A percentile compares a stretch with the other conserved stretches of the same genome.
phyloP scores from a whole-genome alignment of 2,888 invertebrate species.

The Ectemnius cavifrons region DNA sequence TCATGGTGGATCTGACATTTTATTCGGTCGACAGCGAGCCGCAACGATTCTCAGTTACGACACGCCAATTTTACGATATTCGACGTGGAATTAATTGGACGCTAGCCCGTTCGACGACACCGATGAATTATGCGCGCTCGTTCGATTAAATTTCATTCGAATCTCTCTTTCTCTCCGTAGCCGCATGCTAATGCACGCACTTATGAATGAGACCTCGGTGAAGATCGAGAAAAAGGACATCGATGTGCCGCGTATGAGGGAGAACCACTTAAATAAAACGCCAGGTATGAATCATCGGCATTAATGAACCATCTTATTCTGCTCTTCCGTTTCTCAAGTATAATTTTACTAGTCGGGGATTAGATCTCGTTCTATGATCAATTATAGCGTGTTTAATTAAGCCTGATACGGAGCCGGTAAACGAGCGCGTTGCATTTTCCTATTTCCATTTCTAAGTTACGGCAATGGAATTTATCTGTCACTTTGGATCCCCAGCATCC shows the following conservation, averaged over 20 bases:
- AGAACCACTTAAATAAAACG: constrained; percentile 14
- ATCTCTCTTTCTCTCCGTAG: no score
- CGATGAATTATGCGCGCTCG: not conserved
- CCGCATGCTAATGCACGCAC: no score
- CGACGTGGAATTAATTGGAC: no score
- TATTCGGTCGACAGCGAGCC: no score
- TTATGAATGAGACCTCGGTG: no score
- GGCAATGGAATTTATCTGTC: not conserved
- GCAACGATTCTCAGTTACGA: no score
- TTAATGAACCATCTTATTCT: constrained; percentile 27
- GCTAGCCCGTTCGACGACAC: no score
- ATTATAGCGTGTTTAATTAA: constrained; percentile 16
- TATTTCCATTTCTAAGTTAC: not conserved
- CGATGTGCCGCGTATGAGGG: no score
- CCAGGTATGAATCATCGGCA: constrained; percentile 37
- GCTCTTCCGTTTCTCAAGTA: constrained; percentile 21
- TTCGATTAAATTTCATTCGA: not conserved
- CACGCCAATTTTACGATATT: no score
- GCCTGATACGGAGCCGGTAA: constrained; percentile 8
- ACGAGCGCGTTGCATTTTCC: not conserved
- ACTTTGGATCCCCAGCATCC: constrained; percentile 1
- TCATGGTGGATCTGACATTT: no score
- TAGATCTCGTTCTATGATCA: constrained; percentile 23
- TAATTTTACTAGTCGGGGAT: not conserved
- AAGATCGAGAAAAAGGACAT: no score